Conservation (phyloP, 1,140 invertebrate genomes). For the Littorina saxatilis region DNA sequence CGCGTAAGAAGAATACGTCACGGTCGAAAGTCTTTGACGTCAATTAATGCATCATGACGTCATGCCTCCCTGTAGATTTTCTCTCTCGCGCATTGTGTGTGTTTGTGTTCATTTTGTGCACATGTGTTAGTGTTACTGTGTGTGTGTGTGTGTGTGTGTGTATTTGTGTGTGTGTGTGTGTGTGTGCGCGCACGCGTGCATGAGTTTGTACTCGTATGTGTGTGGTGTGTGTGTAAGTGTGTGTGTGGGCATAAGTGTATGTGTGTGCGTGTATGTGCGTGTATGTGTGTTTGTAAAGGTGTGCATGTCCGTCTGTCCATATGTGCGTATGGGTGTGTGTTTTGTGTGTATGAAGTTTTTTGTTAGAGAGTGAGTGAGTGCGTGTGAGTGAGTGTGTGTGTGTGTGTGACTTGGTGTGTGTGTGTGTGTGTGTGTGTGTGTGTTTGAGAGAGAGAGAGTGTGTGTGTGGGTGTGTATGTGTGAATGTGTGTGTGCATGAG, state of each 20-base stretch:
- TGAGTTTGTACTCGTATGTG: neutral
- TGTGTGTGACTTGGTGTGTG: neutral
- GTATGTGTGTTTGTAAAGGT: neutral
- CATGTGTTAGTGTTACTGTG: neutral
- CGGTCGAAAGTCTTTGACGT: no score
- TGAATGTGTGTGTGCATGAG: no score
- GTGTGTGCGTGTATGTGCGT: neutral
- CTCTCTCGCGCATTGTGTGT: neutral
- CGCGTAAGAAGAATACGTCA: no score
- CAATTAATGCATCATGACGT: no score
- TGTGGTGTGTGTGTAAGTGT: neutral
- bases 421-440: no score
- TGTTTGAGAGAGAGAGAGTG: no score
- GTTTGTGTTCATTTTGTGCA: neutral
- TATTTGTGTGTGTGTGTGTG: neutral
- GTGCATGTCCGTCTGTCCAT: neutral
- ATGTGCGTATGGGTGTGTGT: neutral
- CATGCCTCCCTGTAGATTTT: no score
- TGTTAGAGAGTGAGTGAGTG: neutral
- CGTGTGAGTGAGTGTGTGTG: neutral
- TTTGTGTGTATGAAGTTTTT: no score
- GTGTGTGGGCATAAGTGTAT: neutral
- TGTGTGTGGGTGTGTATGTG: no score
- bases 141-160: neutral
- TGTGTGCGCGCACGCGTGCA: neutral